Conservation (phyloP, 2,113 vertebrate genomes). For the Aegithalos caudatus region DNA sequence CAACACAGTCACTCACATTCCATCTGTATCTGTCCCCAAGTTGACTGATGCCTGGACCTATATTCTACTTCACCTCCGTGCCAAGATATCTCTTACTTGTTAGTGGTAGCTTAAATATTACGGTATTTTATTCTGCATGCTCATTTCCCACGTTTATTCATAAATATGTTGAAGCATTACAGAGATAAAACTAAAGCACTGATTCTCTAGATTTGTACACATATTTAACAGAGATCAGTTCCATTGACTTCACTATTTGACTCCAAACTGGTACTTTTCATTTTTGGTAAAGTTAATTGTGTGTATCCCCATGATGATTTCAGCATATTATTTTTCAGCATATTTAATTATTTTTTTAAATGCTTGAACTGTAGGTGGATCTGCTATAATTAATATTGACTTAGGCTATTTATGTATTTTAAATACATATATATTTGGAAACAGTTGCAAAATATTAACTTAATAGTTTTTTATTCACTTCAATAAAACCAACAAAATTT, state of each 20-base stretch:
- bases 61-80: not conserved
- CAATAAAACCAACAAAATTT: not conserved
- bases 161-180: not conserved
- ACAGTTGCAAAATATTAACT: not conserved
- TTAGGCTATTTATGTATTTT: not conserved
- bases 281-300: not conserved
- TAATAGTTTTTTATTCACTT: not conserved
- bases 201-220: not conserved
- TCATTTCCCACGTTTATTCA: not conserved
- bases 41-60: accelerated
- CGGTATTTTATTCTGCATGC: not conserved
- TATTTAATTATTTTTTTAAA: no score
- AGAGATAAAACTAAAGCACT: not conserved
- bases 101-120: not conserved
- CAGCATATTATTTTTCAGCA: no score
- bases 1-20: not conserved
- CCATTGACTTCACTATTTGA: not conserved
- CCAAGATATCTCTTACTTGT: not conserved
- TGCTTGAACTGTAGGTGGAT: not conserved
- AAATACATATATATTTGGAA: not conserved
- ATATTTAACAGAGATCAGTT: not conserved
- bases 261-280: not conserved
- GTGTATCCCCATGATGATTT: not conserved
- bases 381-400: not conserved
- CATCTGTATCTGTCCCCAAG: not conserved